Evolutionary conservation across 2,113 vertebrate species (phyloP).

Genomic region (Bos javanicus): DNA sequence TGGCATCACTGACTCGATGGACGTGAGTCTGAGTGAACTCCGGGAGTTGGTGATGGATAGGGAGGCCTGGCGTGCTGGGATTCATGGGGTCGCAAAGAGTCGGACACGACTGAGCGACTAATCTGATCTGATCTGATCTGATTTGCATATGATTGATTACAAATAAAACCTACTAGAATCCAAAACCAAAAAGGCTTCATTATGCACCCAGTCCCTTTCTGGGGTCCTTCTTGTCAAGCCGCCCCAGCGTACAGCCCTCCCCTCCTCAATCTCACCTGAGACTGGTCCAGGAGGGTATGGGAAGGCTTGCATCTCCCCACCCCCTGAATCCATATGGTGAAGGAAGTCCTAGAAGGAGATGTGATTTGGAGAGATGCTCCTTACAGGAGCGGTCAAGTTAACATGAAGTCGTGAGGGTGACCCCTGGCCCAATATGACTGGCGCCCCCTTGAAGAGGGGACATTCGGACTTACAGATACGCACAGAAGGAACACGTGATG

Average conservation of each 20-base stretch:
- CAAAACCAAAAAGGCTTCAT: not conserved
- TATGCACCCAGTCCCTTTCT: not conserved
- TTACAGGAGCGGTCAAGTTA: not conserved
- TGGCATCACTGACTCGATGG: no score
- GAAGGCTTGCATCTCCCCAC: no score
- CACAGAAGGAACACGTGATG: rapidly evolving
- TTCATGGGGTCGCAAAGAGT: no score
- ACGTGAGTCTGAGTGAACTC: no score
- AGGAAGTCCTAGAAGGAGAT: not conserved
- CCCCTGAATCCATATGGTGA: not conserved
- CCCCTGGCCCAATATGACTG: no score
- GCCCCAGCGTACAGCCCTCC: rapidly evolving
- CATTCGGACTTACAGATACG: not conserved
- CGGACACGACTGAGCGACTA: no score
- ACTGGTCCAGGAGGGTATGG: no score
- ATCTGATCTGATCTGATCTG: not conserved
- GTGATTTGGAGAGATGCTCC: not conserved
- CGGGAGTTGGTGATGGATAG: no score
- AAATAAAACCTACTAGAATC: conserved; percentile 66
- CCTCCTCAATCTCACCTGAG: no score
- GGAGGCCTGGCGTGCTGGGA: no score
- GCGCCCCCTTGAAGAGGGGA: not conserved
- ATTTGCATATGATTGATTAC: conserved; percentile 59
- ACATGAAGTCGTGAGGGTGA: not conserved
- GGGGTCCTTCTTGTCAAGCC: not conserved